Conservation (phyloP, 2,888 invertebrate genomes). For the Eristalis arbustorum region DNA sequence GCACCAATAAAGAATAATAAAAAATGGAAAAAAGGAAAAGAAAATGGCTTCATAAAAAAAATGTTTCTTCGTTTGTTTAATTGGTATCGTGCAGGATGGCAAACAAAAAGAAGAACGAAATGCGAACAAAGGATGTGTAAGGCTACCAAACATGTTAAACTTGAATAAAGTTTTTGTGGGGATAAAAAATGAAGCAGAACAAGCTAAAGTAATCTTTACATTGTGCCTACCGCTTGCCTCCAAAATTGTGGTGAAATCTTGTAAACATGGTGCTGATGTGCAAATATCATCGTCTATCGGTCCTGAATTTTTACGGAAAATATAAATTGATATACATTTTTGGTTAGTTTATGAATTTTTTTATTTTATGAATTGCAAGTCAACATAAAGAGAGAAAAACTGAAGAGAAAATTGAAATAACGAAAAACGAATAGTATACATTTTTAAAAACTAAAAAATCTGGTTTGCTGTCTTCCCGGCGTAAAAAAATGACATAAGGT, state of each 20-base stretch:
- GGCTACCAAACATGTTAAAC: constrained; percentile 15
- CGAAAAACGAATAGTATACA: background rate
- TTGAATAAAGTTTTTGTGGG: background rate
- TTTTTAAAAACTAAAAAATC: too few relatives aligned
- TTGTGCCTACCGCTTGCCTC: constrained; percentile 81
- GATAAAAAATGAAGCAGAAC: constrained; percentile 24
- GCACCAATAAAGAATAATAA: constrained; percentile 44
- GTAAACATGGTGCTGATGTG: constrained; percentile 80
- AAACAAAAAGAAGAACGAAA: constrained; percentile 8
- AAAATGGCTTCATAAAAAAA: constrained; percentile 39
- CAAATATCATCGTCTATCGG: constrained; percentile 75
- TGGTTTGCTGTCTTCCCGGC: too few relatives aligned
- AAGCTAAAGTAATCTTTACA: constrained; percentile 61
- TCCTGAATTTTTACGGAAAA: constrained; percentile 57
- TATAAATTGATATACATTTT: constrained; percentile 12
- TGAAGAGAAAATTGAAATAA: background rate
- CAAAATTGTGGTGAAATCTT: constrained; percentile 81
- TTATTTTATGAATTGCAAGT: background rate
- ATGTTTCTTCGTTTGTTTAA: constrained; percentile 28
- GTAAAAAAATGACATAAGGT: too few relatives aligned
- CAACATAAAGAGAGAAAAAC: background rate
- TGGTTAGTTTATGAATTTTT: background rate
- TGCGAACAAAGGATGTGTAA: background rate
- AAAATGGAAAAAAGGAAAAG: constrained; percentile 20
- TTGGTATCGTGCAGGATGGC: constrained; percentile 27